A percentile compares a stretch with the other conserved stretches of the same genome.
Conservation (phyloP, 2,888 invertebrate genomes). For the Craniophora ligustri region DNA sequence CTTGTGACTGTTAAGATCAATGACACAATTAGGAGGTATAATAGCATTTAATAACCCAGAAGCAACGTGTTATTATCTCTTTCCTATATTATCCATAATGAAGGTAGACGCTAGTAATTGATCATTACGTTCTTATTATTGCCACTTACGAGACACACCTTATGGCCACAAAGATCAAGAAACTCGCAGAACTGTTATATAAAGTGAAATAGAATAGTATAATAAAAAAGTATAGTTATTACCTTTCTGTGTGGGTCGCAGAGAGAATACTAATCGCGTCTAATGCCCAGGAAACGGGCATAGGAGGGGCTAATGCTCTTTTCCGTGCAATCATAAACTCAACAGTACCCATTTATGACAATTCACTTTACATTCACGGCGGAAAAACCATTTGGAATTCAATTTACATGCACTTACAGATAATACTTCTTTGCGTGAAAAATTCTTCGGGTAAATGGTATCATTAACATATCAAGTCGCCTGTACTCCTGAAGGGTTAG, state of each 20-base stretch:
- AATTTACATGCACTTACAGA: slow-evolving; percentile 31
- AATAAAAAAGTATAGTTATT: slow-evolving; percentile 61
- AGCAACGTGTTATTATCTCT: slow-evolving; percentile 5
- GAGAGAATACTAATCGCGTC: slow-evolving; percentile 53
- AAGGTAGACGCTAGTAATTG: slow-evolving; percentile 35
- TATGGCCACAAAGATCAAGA: slow-evolving; percentile 20
- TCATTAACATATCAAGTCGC: no score
- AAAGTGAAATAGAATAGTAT: slow-evolving; percentile 53
- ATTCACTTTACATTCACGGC: slow-evolving; percentile 49
- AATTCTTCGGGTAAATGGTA: no score
- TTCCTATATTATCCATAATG: slow-evolving; percentile 37
- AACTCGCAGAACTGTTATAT: slow-evolving; percentile 28
- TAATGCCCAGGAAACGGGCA: slow-evolving; percentile 30
- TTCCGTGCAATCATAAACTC: slow-evolving; percentile 48
- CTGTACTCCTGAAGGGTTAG: no score
- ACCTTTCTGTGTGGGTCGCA: slow-evolving; percentile 44
- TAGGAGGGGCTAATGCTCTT: slow-evolving; percentile 38
- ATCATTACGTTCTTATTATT: slow-evolving; percentile 45
- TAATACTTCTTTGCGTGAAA: no score
- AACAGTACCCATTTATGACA: slow-evolving; percentile 44
- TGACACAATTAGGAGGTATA: no score
- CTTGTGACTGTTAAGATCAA: no score
- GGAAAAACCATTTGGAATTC: slow-evolving; percentile 43
- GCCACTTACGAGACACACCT: slow-evolving; percentile 34
- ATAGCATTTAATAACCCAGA: not conserved